These are phyloP conservation scores for Peribatodes rhomboidaria DNA, from an alignment of 2,888 invertebrate species.

Conservation along the genomic window DNA sequence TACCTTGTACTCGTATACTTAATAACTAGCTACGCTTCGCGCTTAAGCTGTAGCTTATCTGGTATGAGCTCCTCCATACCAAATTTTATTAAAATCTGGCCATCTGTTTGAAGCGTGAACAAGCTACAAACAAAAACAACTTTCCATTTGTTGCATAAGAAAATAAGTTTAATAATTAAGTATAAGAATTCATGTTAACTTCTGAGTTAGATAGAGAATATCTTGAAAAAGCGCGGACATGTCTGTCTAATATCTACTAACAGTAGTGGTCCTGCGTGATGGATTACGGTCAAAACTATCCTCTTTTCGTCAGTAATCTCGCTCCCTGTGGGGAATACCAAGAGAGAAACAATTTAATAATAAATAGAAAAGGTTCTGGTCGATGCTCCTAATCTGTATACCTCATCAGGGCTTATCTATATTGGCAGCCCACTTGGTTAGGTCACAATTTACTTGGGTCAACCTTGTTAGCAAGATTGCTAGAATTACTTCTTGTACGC, in stretches of 20 bases:
- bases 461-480: slow-evolving; percentile 12
- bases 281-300: slow-evolving; percentile 28
- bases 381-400: slow-evolving; percentile 15
- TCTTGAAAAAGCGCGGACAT: neutral
- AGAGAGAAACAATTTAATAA: slow-evolving; percentile 17
- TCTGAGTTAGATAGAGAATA: neutral
- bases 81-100: too few species aligned
- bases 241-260: slow-evolving; percentile 19
- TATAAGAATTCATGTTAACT: too few species aligned
- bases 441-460: slow-evolving; percentile 21
- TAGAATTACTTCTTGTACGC: neutral
- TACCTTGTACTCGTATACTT: too few species aligned
- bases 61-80: too few species aligned
- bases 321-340: slow-evolving; percentile 7
- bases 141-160: too few species aligned
- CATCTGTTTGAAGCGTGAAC: too few species aligned
- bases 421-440: slow-evolving; percentile 6
- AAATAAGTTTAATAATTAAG: too few species aligned
- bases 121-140: too few species aligned
- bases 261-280: slow-evolving; percentile 15
- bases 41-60: too few species aligned
- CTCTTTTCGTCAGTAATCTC: neutral
- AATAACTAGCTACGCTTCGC: too few species aligned
- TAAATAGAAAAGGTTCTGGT: slow-evolving; percentile 12
- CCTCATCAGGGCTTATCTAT: slow-evolving; percentile 2